Base-by-base conservation (phyloP, 2,797 vertebrate genomes). In the Alcedo quadribrachys region DNA sequence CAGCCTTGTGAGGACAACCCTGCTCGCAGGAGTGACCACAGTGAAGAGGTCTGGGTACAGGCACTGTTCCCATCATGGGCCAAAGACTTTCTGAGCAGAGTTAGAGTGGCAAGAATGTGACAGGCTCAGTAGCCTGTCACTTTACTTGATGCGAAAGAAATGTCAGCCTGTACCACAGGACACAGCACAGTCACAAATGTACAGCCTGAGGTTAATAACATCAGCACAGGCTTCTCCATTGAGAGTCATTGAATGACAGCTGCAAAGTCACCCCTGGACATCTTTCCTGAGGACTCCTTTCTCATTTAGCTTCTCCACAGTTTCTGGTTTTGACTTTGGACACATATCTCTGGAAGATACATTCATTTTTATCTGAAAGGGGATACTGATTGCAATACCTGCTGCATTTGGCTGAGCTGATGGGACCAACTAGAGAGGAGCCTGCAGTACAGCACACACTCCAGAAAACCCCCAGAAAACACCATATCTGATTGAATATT, bases 1-100 rank as follows among this genome's bases (percentile, higher is more conserved):
- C 32, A 85, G 15, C 17, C 15, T 42, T 43, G 28, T 21, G 2
- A 84, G 13, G 15, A 53, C 51, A 88, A 2, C 12, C 14, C 21
- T 20, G 21, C 6, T 69, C 18, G 15, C 48, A 40, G 40, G 42
- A 88, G 12, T 0, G 1, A 30, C 17, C 0, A 0, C 42, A 71
- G 6, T 0, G 4, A 57, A 25, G 53, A 42, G 28, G 2, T 14
- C 61, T 37, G 61, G 58, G 6, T 40, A 33, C 16, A 53, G 46
- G 2, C 42, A 35, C 13, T 61, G 51, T 20, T 83, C 19, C 18
- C 33, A 11, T 14, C 60, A 8, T 2, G 32, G 40, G 22, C 27
- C 33, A 21, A 51, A 46, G 37, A 4, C 22, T 89, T 73, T 62
- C 43, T 73, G 75, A 87, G 42, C 1, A 28, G 17, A 5, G 15